Evolutionary conservation across 1,140 invertebrate species (phyloP), one percentile per base, ranked within the genome.

Genomic region (Drosophila kurseongensis): DNA sequence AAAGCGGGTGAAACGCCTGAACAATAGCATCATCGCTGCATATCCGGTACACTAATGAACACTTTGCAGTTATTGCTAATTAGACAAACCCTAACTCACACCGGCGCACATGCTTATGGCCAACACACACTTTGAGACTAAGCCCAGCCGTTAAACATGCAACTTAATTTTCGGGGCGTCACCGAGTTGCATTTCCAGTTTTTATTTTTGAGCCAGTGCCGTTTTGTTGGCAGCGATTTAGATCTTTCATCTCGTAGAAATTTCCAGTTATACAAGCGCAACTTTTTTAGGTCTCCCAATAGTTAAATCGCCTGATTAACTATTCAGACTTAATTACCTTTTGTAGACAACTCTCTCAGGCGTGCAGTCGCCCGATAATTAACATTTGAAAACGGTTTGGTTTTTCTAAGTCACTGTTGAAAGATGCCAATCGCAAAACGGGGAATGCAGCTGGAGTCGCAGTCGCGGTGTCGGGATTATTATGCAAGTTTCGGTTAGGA

Each of bases 31-130:
- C 79, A 80, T 74, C 83, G 45, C 80, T 89, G 83, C 76, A 89
- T 77, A 88, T 88, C 83, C 83, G 83, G 84, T 89, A 88, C 60
- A 76, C 75, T 83, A 86, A 86, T 86, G 79, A 86, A 88, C 67
- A 73, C 76, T 57, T 59, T 83, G 84, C 75, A 88, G 80, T 83
- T 88, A 73, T 50, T 79, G 77, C 80, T 88, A 88, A 88, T 88
- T 88, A 88, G 75, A 59, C 63, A 78, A 60, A 40, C 63, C 67
- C 67, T 57, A 69, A 42, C 44, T 48, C 27, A 65, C 40, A 65
- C 50, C 27, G 54, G 27, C 9, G 5, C 23, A 72, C 9, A 41
- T 16, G 54, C 35, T 8, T 65, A 27, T 16, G 18, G 62, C 36
- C 4, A 38, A 36, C 13, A 36, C 6, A 35, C 9, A 55, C 23